Base-by-base conservation (phyloP, 2,888 invertebrate species). In the Linnaemya vulpina region DNA sequence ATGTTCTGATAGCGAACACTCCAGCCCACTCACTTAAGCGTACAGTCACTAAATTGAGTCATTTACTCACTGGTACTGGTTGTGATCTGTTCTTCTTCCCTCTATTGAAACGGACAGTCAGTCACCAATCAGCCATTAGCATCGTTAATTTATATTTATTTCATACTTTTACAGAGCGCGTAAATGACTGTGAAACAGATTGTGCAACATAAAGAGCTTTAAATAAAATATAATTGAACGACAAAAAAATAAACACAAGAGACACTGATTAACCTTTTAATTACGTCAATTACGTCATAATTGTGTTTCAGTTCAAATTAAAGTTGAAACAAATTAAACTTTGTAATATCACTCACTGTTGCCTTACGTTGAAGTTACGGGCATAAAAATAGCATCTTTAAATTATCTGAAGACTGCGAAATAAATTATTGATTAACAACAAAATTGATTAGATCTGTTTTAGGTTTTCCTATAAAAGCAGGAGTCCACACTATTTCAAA, bases 241-340 rank as follows among this genome's bases (percentile, higher is more conserved):
- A 7, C 13, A 43, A 71, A 8, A 22, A 46, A 63, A 71, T 17
- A 43, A 55, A 67, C 67, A 60, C 49, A 76, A 43, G 67, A 75
- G 75, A 15, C 84, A 55, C 68, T 81, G 73, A 84, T 81, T 84
- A 81, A 81, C 67, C 76, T 77, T 49, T 84, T 77, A 84, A 77
- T 81, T 77, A 40, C 63, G 20, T 68, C 68, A 84, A 84, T 84
- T 77, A 77, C 77, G 62, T 84, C 73, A 81, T 77, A 51, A 77
- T 77, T 77, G 22, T 67, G 67, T 79, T 71, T 35, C 58, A 49
- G 25, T 60, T 68, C 46, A 35, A 58, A 51, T 71, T 75, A 22
- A 30, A 71, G 20, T 65, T 63, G 43, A 58, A n/a, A 55, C 1
- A 55, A 30, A 9, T 53, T 13, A 40, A n/a, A n/a, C 8, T 46